Percentiles rank a stretch among this genome's conserved stretches.
Evolutionary conservation across 1,140 invertebrate genomes (phyloP).

Genomic region (Gonatopus flavifemur): DNA sequence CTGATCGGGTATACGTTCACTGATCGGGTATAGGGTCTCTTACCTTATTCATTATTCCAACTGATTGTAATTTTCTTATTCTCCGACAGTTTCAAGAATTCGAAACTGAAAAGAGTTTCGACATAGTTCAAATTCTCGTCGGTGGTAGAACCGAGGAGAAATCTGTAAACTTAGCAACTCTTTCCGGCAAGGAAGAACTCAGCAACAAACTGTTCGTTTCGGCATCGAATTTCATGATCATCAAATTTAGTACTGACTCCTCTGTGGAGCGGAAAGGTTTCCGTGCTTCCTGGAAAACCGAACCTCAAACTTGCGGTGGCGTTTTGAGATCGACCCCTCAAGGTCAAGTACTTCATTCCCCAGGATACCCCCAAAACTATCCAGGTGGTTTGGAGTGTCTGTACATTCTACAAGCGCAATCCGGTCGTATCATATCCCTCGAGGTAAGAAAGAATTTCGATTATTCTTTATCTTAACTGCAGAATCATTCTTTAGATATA

Average conservation of each 20-base stretch:
- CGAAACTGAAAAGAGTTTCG: constrained; percentile 94
- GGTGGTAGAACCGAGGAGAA: constrained; percentile 94
- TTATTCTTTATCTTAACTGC: not conserved
- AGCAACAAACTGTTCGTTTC: constrained; percentile 85
- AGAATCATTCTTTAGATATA: not conserved
- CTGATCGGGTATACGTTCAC: no score
- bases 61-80: not conserved
- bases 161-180: constrained; percentile 84
- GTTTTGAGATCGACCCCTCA: constrained; percentile 79
- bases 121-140: constrained; percentile 92
- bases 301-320: constrained; percentile 87
- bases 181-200: constrained; percentile 86
- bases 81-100: constrained; percentile 98
- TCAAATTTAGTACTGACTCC: constrained; percentile 93
- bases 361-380: constrained; percentile 89
- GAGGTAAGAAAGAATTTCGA: constrained; percentile 60
- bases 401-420: constrained; percentile 86
- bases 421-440: constrained; percentile 83
- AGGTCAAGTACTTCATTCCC: constrained; percentile 81
- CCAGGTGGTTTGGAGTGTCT: constrained; percentile 93
- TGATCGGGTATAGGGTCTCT: no score
- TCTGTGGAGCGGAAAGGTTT: constrained; percentile 94
- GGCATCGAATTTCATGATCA: constrained; percentile 96
- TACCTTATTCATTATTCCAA: no score
- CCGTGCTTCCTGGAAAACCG: constrained; percentile 90